A percentile compares a stretch with the other conserved stretches of the same genome.
Evolutionary conservation across 2,888 invertebrate genomes (phyloP).

Genomic region (Drosophila ezoana): DNA sequence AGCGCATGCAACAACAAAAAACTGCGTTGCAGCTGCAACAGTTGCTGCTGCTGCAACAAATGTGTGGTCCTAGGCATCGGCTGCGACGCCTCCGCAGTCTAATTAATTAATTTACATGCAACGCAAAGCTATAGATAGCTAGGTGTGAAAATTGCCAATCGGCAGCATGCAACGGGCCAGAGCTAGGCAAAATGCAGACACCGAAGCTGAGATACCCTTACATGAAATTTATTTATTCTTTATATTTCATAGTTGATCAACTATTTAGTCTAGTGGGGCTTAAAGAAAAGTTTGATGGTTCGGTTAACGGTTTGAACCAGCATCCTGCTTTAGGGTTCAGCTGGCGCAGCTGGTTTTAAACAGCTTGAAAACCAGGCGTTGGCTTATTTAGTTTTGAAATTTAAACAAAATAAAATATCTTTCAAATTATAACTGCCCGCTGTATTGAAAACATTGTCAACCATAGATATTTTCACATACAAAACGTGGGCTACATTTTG

Average conservation of each 20-base stretch:
- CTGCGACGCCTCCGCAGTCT: conserved; percentile 60
- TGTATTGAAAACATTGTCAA: too few relatives aligned
- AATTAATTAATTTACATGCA: conserved; percentile 78
- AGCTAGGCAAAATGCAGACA: background rate
- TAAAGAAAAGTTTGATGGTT: too few relatives aligned
- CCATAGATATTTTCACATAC: too few relatives aligned
- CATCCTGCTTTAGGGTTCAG: too few relatives aligned
- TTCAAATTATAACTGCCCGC: too few relatives aligned
- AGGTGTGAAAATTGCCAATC: conserved; percentile 47
- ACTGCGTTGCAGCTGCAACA: conserved; percentile 15
- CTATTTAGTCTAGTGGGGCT: background rate
- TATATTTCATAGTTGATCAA: background rate
- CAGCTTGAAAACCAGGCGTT: too few relatives aligned
- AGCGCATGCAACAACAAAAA: conserved; percentile 5
- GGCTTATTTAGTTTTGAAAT: too few relatives aligned
- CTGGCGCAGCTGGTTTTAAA: too few relatives aligned
- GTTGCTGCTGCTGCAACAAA: conserved; percentile 16
- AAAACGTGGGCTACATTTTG: too few relatives aligned
- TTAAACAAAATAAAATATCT: too few relatives aligned
- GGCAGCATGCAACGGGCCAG: conserved; percentile 37
- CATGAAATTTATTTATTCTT: too few relatives aligned
- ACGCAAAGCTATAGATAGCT: conserved; percentile 8
- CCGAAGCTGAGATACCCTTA: conserved; percentile 27
- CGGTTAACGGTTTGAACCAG: too few relatives aligned
- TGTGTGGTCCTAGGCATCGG: conserved; percentile 62